Percentiles rank a stretch among this genome's conserved stretches.
phyloP scores from a whole-genome alignment of 37 sponge, comb jelly and placozoan species.

The Spongia lamella region DNA sequence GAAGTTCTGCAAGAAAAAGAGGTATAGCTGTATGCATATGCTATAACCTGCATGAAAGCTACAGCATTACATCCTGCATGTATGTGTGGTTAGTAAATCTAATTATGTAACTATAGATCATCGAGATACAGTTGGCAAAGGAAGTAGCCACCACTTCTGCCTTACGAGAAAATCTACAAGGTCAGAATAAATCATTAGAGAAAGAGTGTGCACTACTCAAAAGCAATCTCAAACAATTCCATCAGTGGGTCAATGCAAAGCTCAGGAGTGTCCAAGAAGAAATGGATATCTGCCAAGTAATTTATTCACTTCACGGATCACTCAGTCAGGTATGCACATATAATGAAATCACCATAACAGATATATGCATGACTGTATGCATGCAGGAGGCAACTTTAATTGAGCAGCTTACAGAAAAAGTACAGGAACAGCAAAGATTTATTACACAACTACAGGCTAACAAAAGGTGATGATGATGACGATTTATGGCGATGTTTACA shows the following conservation, averaged over 20 bases:
- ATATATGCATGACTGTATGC: constrained; percentile 4
- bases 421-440: constrained; percentile 9
- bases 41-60: no score
- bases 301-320: constrained; percentile 69
- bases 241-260: constrained; percentile 40
- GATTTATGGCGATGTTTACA: no score
- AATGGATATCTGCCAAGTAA: constrained; percentile 55
- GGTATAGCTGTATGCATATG: no score
- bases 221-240: constrained; percentile 31
- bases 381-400: constrained; percentile 24
- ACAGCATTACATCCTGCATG: no score
- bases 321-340: constrained; percentile 50
- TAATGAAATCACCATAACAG: background rate
- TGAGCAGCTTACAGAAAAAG: constrained; percentile 14
- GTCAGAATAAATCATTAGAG: constrained; percentile 24
- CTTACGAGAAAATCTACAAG: constrained; percentile 1
- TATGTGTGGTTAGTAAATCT: no score
- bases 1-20: background rate
- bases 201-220: constrained; percentile 27
- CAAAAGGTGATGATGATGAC: no score
- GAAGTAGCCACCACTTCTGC: background rate
- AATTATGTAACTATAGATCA: no score
- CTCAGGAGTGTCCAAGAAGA: constrained; percentile 49
- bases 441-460: background rate
- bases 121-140: background rate